phyloP scores from a whole-genome alignment of 2,113 vertebrate species.

The Paracanthobrama guichenoti region DNA sequence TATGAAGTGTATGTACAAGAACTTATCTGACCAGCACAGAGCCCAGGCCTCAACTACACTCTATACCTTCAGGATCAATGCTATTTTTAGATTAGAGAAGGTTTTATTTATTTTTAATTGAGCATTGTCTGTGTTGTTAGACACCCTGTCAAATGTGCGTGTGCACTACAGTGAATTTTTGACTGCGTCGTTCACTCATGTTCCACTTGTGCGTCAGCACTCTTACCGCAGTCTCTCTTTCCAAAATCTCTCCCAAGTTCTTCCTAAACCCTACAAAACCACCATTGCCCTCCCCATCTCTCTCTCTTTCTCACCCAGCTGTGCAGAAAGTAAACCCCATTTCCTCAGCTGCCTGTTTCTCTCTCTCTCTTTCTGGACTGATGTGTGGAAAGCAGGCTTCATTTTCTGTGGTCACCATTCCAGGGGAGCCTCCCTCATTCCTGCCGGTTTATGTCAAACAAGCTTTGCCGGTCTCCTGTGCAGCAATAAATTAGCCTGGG shows the following conservation, averaged over 20 bases:
- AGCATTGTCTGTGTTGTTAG: neutral
- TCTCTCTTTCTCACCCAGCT: conserved; percentile 26
- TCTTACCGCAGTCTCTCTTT: conserved; percentile 42
- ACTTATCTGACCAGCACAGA: neutral
- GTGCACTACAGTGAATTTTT: neutral
- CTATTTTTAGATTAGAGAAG: neutral
- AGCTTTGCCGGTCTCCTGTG: conserved; percentile 34
- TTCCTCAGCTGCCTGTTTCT: conserved; percentile 32
- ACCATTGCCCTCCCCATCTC: neutral
- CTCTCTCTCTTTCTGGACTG: conserved; percentile 27
- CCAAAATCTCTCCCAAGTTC: conserved; percentile 42
- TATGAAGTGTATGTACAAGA: neutral
- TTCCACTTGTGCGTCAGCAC: conserved; percentile 48
- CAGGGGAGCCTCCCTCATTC: conserved; percentile 50
- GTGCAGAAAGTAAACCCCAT: conserved; percentile 35
- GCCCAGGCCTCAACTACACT: neutral
- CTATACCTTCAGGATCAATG: neutral
- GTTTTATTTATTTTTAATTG: neutral
- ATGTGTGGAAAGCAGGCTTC: conserved; percentile 34
- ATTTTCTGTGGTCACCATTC: conserved; percentile 40
- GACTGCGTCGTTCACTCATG: conserved; percentile 22
- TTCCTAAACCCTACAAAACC: conserved; percentile 23
- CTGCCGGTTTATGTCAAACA: conserved; percentile 44
- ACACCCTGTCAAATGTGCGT: conserved; percentile 10
- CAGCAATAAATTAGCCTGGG: conserved; percentile 13